Conservation (phyloP, 2,113 vertebrate species). For the Phainopepla nitens region DNA sequence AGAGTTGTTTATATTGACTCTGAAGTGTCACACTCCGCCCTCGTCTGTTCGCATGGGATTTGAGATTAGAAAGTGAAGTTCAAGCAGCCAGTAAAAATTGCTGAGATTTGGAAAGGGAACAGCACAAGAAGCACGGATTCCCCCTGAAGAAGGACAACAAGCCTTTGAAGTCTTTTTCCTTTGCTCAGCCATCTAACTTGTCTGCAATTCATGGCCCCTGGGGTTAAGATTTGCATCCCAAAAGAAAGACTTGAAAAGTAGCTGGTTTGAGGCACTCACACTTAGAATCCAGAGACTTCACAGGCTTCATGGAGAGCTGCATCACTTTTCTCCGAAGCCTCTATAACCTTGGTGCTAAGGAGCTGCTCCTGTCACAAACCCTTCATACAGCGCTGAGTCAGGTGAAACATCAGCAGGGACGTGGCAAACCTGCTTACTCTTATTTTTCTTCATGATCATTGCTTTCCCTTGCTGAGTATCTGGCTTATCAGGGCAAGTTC, state of each 20-base stretch:
- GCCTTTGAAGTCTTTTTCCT: conserved; percentile 62
- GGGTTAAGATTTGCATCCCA: conserved; percentile 56
- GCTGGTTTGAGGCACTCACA: background rate
- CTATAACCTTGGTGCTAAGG: background rate
- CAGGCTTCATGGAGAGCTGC: background rate
- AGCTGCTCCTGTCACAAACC: conserved; percentile 2
- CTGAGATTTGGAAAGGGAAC: conserved; percentile 29
- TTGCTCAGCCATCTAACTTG: conserved; percentile 25
- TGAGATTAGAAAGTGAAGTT: conserved; percentile 7
- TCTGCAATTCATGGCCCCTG: background rate
- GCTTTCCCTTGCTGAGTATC: background rate
- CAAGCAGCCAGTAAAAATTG: conserved; percentile 38
- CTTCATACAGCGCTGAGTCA: background rate
- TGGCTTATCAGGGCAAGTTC: background rate
- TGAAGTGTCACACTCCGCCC: background rate
- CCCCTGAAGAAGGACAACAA: conserved; percentile 23
- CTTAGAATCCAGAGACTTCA: background rate
- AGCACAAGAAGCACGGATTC: background rate
- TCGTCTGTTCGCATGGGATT: background rate
- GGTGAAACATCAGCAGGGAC: background rate
- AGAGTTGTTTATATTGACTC: conserved; percentile 4
- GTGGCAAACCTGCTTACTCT: conserved; percentile 16
- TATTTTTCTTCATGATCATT: background rate
- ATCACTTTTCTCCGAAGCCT: background rate
- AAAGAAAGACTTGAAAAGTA: conserved; percentile 45